Base-by-base conservation (phyloP, 2,888 invertebrate genomes). In the Junonia oenone region DNA sequence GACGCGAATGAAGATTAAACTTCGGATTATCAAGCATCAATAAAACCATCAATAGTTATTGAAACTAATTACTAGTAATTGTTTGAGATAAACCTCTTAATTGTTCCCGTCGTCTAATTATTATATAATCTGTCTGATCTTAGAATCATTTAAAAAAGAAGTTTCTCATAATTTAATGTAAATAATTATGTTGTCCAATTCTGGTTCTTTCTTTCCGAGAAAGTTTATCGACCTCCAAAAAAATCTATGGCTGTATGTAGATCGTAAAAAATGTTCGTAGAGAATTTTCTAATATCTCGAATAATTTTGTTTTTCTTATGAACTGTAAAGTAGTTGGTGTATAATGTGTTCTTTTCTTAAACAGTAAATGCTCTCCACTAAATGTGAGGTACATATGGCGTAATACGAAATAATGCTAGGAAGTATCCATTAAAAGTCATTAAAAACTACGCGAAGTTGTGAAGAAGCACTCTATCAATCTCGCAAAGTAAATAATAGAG, bases 1-100 rank as follows among this genome's bases (percentile, higher is more conserved):
- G 40, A 56, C 51, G 40, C 48, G 47, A 43, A 56, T 56, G 47
- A 56, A 56, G 47, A 47, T 51, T 40, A 33, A 51, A 51, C 46
- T 43, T 43, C 13, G 8, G 11, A 26, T 43, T 43, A 43, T 26
- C 26, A 13, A 43, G 26, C 22, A 43, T 43, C 26, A 6, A 43
- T 43, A 43, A 13, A 26, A 22, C 43, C 26, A 22, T 22, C 43
- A 13, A 8, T 13, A 13, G 11, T 22, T 43, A 38, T 43, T 22
- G 22, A 22, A 22, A 13, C 13, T 43, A 43, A 43, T 43, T 43
- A 43, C 13, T 43, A 22, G 22, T 43, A 43, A 43, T 43, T 43
- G 8, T 26, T 26, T 8, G 19, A 40, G n/a, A 40, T 40, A 19
- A 26, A 43, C 43, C 2, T 26, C 13, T 22, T n/a, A 26, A 13